Percentiles rank a stretch among this genome's conserved stretches.
These are phyloP conservation scores for Tortricodes alternella DNA, from an alignment of 2,888 invertebrate genomes.

Conservation along the genomic window DNA sequence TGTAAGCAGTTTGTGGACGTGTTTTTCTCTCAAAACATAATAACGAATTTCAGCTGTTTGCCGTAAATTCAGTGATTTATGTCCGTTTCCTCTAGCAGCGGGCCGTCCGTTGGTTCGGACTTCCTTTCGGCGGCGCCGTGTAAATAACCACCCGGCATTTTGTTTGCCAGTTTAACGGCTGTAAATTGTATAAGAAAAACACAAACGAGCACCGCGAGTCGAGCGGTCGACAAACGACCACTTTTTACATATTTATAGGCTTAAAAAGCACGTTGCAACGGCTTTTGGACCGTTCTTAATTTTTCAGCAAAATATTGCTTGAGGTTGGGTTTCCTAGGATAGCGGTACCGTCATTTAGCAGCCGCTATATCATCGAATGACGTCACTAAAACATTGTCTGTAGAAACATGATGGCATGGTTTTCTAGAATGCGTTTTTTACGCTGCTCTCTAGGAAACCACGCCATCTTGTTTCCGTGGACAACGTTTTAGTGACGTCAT, in stretches of 20 bases:
- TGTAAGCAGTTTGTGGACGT: slow-evolving; percentile 50
- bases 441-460: too few relatives aligned
- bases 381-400: too few relatives aligned
- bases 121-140: slow-evolving; percentile 69
- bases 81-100: slow-evolving; percentile 63
- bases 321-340: too few relatives aligned
- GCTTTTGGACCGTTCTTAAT: slow-evolving; percentile 23
- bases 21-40: slow-evolving; percentile 64
- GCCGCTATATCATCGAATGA: too few relatives aligned
- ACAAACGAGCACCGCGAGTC: slow-evolving; percentile 38
- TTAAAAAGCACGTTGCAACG: slow-evolving; percentile 27
- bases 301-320: slow-evolving; percentile 12
- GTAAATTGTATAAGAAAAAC: slow-evolving; percentile 68
- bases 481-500: too few relatives aligned
- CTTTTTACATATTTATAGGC: slow-evolving; percentile 65
- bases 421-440: too few relatives aligned
- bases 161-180: slow-evolving; percentile 70
- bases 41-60: slow-evolving; percentile 64
- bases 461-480: too few relatives aligned
- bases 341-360: too few relatives aligned
- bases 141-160: slow-evolving; percentile 70
- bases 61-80: slow-evolving; percentile 74
- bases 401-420: too few relatives aligned
- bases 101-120: slow-evolving; percentile 65
- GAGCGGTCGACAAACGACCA: slow-evolving; percentile 44